phyloP scores from a whole-genome alignment of 2,797 vertebrate genomes.

The Taeniopygia guttata region DNA sequence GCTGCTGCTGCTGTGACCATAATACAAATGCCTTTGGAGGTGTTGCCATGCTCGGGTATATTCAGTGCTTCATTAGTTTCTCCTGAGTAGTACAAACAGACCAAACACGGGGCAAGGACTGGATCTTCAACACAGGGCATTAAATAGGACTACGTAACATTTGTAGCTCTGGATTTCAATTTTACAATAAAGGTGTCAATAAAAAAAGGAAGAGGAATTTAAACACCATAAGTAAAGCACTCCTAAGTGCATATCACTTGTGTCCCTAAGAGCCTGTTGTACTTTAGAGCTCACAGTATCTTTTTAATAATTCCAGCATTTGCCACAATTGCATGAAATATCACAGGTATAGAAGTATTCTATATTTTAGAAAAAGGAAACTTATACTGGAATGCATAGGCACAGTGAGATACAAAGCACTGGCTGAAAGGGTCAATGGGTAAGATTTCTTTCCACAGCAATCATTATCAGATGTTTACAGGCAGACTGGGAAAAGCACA shows the following conservation, averaged over 20 bases:
- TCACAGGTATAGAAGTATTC: not conserved
- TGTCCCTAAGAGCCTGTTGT: not conserved
- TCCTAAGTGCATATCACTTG: not conserved
- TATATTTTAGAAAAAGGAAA: not conserved
- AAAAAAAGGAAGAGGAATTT: conserved; percentile 12
- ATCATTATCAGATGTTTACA: not conserved
- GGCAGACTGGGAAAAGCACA: not conserved
- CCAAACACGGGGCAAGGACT: not conserved
- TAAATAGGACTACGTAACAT: not conserved
- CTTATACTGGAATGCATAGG: not conserved
- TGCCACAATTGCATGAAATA: not conserved
- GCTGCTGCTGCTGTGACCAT: not conserved
- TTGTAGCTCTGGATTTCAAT: not conserved
- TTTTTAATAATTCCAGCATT: not conserved
- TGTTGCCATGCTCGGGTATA: not conserved
- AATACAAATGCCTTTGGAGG: not conserved
- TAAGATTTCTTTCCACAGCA: not conserved
- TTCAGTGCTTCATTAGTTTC: not conserved
- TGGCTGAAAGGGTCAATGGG: not conserved
- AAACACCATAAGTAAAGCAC: not conserved
- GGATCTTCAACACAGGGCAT: not conserved
- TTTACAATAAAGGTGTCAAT: not conserved
- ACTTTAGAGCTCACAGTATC: not conserved
- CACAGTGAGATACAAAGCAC: not conserved
- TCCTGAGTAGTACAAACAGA: not conserved